These are phyloP conservation scores for Anguilla japonica DNA, from an alignment of 2,113 vertebrate genomes.

Conservation along the genomic window DNA sequence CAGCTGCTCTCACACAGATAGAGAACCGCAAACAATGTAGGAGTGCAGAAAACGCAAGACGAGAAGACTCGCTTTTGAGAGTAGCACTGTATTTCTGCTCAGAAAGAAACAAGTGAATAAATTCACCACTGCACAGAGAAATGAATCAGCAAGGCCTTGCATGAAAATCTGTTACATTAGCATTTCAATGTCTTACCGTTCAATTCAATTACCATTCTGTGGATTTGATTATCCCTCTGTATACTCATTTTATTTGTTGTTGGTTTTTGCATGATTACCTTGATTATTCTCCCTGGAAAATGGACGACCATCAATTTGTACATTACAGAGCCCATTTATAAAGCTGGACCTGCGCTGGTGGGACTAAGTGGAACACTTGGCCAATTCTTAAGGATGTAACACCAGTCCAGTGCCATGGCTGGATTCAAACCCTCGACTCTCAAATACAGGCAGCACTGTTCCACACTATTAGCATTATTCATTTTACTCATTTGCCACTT, in stretches of 20 bases:
- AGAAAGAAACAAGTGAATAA: background rate
- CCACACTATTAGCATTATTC: background rate
- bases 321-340: too few species aligned
- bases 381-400: too few species aligned
- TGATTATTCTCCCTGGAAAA: too few species aligned
- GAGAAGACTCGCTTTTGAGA: background rate
- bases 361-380: too few species aligned
- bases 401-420: background rate
- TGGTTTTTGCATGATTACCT: background rate
- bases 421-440: background rate
- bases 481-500: background rate
- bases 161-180: background rate
- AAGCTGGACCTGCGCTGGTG: too few species aligned
- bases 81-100: background rate
- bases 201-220: background rate
- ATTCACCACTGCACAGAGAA: background rate
- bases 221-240: background rate
- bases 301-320: too few species aligned
- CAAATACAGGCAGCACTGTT: background rate
- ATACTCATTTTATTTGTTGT: background rate
- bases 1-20: constrained; percentile 77
- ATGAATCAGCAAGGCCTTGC: background rate
- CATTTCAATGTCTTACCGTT: background rate
- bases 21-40: constrained; percentile 76
- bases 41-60: background rate